Conservation (phyloP, 2,888 invertebrate genomes). For the Boloria euphrosyne region DNA sequence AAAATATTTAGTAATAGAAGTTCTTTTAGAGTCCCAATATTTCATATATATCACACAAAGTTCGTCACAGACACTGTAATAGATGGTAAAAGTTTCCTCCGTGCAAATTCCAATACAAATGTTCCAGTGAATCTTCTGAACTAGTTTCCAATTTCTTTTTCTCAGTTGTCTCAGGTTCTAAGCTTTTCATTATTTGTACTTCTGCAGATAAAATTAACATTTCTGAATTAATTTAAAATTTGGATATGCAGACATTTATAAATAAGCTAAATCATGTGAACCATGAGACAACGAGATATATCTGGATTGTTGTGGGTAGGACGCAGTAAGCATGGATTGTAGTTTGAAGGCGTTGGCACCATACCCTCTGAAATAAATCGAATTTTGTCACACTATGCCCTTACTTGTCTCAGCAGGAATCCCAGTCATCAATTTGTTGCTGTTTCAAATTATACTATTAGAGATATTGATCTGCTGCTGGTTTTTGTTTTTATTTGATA, state of each 20-base stretch:
- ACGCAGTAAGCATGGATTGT: constrained; percentile 76
- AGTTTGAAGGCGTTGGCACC: constrained; percentile 75
- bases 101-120: constrained; percentile 84
- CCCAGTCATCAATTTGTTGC: constrained; percentile 68
- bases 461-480: constrained; percentile 7
- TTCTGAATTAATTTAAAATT: constrained; percentile 60
- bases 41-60: constrained; percentile 44
- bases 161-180: constrained; percentile 78
- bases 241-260: constrained; percentile 45
- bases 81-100: constrained; percentile 84
- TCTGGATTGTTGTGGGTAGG: constrained; percentile 84
- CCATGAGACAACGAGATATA: constrained; percentile 84
- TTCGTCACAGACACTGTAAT: constrained; percentile 64
- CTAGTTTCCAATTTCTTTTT: constrained; percentile 71
- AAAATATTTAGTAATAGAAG: constrained; percentile 38
- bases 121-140: constrained; percentile 78
- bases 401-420: constrained; percentile 60
- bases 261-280: constrained; percentile 82
- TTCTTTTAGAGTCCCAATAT: constrained; percentile 43
- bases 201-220: constrained; percentile 81
- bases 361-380: constrained; percentile 82
- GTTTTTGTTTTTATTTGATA: neutral
- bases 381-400: constrained; percentile 73
- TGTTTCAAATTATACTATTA: constrained; percentile 51
- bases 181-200: constrained; percentile 75